phyloP scores from a whole-genome alignment of 2,797 vertebrate species.

The Periparus ater region DNA sequence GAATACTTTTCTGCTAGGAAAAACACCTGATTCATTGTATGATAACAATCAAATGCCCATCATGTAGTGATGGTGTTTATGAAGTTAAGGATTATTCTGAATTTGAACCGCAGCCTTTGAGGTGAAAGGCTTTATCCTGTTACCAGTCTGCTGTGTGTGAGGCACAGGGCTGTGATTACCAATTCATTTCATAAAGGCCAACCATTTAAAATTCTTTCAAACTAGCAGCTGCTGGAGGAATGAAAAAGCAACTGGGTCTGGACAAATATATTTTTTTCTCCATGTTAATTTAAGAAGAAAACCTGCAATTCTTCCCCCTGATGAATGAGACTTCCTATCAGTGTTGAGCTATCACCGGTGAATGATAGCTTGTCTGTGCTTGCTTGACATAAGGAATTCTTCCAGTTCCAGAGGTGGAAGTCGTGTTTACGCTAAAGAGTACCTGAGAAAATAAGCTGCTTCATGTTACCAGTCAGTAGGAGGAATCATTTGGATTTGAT shows the following conservation, averaged over 20 bases:
- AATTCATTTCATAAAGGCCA: conserved; percentile 52
- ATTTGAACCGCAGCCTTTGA: not conserved
- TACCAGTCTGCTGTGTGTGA: not conserved
- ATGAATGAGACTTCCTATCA: conserved; percentile 26
- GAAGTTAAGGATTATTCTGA: conserved; percentile 22
- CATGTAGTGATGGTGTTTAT: not conserved
- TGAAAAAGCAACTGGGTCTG: conserved; percentile 6
- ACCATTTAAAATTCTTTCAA: conserved; percentile 36
- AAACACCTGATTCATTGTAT: conserved; percentile 13
- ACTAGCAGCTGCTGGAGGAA: conserved; percentile 30
- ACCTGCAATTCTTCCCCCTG: not conserved
- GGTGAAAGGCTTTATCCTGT: conserved; percentile 36
- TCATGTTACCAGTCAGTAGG: not conserved
- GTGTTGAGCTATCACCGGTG: not conserved
- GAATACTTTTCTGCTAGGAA: conserved; percentile 18
- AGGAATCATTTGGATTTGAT: not conserved
- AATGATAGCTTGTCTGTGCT: not conserved
- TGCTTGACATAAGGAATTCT: not conserved
- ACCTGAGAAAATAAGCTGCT: not conserved
- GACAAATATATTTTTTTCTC: not conserved
- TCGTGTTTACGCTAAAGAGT: not conserved
- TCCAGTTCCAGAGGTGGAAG: not conserved
- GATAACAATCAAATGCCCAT: conserved; percentile 6
- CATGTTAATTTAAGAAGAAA: conserved; percentile 40
- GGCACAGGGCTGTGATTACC: conserved; percentile 19